Evolutionary conservation across 2,888 invertebrate species (phyloP), one percentile per base, ranked within the genome.

Genomic region (Calliscelio sp.): DNA sequence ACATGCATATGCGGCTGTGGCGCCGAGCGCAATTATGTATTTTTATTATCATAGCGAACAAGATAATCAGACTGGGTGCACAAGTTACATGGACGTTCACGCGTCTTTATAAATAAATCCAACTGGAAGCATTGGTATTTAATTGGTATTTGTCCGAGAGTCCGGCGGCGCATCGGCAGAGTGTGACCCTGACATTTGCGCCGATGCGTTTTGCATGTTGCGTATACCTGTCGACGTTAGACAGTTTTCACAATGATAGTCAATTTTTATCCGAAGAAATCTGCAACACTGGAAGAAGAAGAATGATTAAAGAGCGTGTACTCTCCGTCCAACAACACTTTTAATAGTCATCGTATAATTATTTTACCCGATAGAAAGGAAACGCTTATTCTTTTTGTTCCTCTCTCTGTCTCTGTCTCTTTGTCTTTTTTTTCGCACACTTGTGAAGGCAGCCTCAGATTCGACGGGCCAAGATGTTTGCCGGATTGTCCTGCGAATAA

Each of bases 151-250:
- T 84, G 71, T 80, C 65, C 22, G 66, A 70, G 70, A 73, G 78
- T 68, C 73, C 53, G 44, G 32, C 53, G 44, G 32, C 32, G 70
- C 75, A 66, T 77, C 71, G 51, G 18, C n/a, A n/a, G n/a, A n/a
- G 71, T 44, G 49, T 81, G 84, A 81, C 84, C 84, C 77, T 84
- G 84, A 84, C 81, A 84, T 84, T 84, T 84, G 75, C 70, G 80
- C 59, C 75, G 71, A 59, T 81, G 80, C 84, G 68, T 84, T 78
- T 81, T 81, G 71, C 77, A 81, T 68, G 75, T 75, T 70, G 84
- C 75, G 63, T 71, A 79, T 80, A 63, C 68, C 59, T 66, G 75
- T 75, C 75, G 79, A 53, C 59, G 65, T 71, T 80, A 75, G 74
- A 68, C 55, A 28, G 55, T 84, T 70, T 71, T 63, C 80, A 75